Conservation (phyloP, 1,140 invertebrate genomes). For the Parasteatoda tepidariorum region DNA sequence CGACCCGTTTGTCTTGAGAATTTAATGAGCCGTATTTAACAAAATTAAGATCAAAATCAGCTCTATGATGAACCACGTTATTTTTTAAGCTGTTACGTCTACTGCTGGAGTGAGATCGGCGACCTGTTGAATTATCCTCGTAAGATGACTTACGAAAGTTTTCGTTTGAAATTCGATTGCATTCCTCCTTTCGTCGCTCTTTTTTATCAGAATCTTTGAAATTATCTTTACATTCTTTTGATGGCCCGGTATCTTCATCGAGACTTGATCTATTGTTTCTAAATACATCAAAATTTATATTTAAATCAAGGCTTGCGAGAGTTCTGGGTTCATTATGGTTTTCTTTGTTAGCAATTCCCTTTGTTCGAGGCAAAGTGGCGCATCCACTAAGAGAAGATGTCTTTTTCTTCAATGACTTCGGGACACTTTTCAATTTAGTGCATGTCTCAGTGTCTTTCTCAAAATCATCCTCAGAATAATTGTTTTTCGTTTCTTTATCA, state of each 20-base stretch:
- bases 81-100: conserved; percentile 9
- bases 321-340: conserved; percentile 16
- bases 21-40: conserved; percentile 30
- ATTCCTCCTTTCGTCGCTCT: neutral
- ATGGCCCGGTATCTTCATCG: neutral
- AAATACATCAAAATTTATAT: conserved; percentile 29
- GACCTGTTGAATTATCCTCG: neutral
- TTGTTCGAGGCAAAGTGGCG: conserved; percentile 34
- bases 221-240: neutral
- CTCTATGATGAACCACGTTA: neutral
- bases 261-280: neutral
- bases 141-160: neutral
- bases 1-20: neutral
- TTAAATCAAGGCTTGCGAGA: conserved; percentile 40
- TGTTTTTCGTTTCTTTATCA: too few species aligned
- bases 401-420: conserved; percentile 13
- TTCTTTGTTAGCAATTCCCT: neutral
- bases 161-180: conserved; percentile 1
- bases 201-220: too few species aligned
- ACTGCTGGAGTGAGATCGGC: neutral
- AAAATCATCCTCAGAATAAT: too few species aligned
- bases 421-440: neutral
- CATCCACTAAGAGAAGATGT: neutral
- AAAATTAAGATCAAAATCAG: conserved; percentile 52
- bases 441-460: too few species aligned